Conservation (phyloP, 1,140 invertebrate genomes). For the Gerris buenoi region DNA sequence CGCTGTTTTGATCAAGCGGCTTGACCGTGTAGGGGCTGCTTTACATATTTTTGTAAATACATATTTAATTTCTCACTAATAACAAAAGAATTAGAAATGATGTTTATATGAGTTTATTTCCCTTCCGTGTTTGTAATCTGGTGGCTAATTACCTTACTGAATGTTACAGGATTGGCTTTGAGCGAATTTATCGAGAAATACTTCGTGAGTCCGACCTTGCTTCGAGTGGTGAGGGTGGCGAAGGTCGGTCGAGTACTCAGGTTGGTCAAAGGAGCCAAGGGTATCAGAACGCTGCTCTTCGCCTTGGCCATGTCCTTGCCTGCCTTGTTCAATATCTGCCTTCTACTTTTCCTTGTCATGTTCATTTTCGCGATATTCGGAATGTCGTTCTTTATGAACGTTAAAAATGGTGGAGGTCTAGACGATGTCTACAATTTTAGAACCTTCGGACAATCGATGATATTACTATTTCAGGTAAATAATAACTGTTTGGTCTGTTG, state of each 20-base stretch:
- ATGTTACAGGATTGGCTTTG: constrained; percentile 70
- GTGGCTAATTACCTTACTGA: too few relatives aligned
- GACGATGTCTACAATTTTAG: constrained; percentile 97
- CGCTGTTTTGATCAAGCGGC: too few relatives aligned
- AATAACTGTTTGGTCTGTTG: too few relatives aligned
- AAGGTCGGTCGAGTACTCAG: constrained; percentile 93
- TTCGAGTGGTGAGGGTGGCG: constrained; percentile 91
- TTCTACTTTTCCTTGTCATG: constrained; percentile 94
- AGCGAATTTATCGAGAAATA: constrained; percentile 94
- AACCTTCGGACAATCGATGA: constrained; percentile 96
- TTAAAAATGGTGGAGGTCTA: constrained; percentile 79
- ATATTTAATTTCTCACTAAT: too few relatives aligned
- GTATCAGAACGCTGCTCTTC: constrained; percentile 90
- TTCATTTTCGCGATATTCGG: constrained; percentile 99
- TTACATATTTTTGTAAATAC: too few relatives aligned
- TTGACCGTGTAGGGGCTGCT: too few relatives aligned
- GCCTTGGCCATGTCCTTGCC: constrained; percentile 95
- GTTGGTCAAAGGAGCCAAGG: constrained; percentile 93
- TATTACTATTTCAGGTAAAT: constrained; percentile 81
- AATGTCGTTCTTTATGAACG: constrained; percentile 99
- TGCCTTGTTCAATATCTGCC: constrained; percentile 95
- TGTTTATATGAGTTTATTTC: too few relatives aligned
- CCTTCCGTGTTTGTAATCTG: too few relatives aligned
- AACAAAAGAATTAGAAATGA: too few relatives aligned
- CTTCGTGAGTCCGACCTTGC: constrained; percentile 90